These are phyloP conservation scores for Linnaemya vulpina DNA, from an alignment of 2,888 invertebrate genomes.

Conservation along the genomic window DNA sequence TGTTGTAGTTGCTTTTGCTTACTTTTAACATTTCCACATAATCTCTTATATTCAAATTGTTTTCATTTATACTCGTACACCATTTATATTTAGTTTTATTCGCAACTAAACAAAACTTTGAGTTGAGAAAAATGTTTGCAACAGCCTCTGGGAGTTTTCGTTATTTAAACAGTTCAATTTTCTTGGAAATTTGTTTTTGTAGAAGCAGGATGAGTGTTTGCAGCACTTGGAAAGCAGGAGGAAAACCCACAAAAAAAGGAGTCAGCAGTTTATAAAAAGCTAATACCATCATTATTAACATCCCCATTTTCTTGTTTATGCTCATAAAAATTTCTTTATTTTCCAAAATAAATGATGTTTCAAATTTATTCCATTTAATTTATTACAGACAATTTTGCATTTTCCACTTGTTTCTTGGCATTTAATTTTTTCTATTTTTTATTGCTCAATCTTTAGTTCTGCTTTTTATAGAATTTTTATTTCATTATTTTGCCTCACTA, in stretches of 20 bases:
- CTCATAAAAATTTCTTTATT: background rate
- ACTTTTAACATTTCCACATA: slow-evolving; percentile 28
- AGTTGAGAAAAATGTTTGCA: slow-evolving; percentile 34
- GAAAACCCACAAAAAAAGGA: background rate
- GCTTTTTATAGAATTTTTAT: slow-evolving; percentile 4
- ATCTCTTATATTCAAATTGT: slow-evolving; percentile 31
- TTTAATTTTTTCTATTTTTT: background rate
- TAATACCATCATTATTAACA: slow-evolving; percentile 4
- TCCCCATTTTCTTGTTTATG: background rate
- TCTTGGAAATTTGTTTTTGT: slow-evolving; percentile 4
- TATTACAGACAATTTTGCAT: background rate
- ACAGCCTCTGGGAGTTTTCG: slow-evolving; percentile 48
- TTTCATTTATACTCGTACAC: slow-evolving; percentile 5
- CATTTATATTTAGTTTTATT: background rate
- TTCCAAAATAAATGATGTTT: slow-evolving; percentile 50
- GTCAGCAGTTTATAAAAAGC: slow-evolving; percentile 9
- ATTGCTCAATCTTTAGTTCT: background rate
- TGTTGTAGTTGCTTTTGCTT: background rate
- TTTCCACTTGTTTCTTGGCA: background rate
- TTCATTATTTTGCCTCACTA: background rate
- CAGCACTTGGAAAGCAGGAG: slow-evolving; percentile 11
- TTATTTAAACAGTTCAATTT: slow-evolving; percentile 26
- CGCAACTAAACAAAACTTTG: slow-evolving; percentile 17
- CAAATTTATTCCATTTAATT: slow-evolving; percentile 17
- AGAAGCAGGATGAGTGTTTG: slow-evolving; percentile 20